These are phyloP conservation scores for Gastrophysa polygoni DNA, from an alignment of 2,888 invertebrate genomes.

Conservation along the genomic window DNA sequence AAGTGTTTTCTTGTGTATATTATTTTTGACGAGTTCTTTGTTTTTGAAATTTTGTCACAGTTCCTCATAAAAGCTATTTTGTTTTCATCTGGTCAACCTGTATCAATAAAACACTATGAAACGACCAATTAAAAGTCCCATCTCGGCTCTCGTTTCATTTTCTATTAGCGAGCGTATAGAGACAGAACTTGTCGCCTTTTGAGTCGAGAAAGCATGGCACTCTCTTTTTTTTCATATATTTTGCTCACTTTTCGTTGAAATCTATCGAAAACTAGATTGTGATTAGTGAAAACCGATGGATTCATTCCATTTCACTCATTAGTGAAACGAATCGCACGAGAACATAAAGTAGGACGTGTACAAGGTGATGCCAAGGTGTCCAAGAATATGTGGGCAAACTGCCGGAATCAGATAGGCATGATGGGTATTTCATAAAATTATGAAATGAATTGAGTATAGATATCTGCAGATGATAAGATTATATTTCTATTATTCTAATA, in stretches of 20 bases:
- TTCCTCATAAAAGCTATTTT: too few species aligned
- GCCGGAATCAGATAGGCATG: too few species aligned
- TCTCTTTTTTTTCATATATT: not conserved
- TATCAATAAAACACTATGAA: not conserved
- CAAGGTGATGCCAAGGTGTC: conserved; percentile 4
- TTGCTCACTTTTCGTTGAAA: too few species aligned
- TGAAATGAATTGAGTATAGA: too few species aligned
- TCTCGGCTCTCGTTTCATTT: not conserved
- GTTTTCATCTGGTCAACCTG: too few species aligned
- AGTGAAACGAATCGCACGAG: not conserved
- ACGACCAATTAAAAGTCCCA: not conserved
- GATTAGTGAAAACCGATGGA: not conserved
- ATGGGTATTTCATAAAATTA: too few species aligned
- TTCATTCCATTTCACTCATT: not conserved
- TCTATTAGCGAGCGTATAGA: not conserved
- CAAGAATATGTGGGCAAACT: too few species aligned
- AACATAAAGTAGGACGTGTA: not conserved
- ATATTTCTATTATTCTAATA: too few species aligned
- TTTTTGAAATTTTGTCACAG: too few species aligned
- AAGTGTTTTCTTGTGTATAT: too few species aligned
- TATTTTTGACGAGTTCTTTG: too few species aligned
- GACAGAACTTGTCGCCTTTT: not conserved
- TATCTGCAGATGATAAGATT: too few species aligned
- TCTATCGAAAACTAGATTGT: not conserved
- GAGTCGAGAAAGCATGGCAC: not conserved